A percentile compares a stretch with the other conserved stretches of the same genome.
Conservation (phyloP, 1,140 invertebrate genomes). For the Leptopilina boulardi region DNA sequence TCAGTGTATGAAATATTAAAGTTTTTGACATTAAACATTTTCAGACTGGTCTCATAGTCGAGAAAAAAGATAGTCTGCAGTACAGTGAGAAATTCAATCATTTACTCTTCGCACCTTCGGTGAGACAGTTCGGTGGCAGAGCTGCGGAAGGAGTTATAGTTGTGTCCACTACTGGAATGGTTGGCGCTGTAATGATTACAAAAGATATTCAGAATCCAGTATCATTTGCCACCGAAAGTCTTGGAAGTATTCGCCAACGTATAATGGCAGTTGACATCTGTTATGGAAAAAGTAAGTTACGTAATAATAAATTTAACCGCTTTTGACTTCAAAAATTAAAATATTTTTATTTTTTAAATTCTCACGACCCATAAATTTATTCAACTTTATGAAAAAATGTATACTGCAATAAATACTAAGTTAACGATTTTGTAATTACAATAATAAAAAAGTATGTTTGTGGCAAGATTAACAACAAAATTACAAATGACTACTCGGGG, state of each 20-base stretch:
- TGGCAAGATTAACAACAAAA: no score
- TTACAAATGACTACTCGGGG: no score
- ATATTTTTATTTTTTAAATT: no score
- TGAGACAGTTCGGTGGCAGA: constrained; percentile 90
- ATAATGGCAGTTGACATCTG: constrained; percentile 86
- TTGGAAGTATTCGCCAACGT: constrained; percentile 84
- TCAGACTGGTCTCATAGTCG: constrained; percentile 76
- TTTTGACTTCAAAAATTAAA: no score
- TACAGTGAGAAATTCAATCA: constrained; percentile 92
- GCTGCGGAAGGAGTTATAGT: constrained; percentile 88
- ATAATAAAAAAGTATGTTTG: no score
- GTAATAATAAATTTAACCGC: no score
- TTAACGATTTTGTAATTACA: no score
- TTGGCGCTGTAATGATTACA: constrained; percentile 82
- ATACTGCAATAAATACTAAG: no score
- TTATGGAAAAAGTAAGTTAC: constrained; percentile 84
- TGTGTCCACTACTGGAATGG: constrained; percentile 89
- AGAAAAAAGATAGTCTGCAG: constrained; percentile 87
- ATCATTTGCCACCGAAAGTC: constrained; percentile 80
- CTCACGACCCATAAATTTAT: no score
- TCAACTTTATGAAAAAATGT: no score
- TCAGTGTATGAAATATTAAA: no score
- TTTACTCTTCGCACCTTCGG: constrained; percentile 85
- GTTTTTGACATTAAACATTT: constrained; percentile 35
- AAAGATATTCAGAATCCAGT: constrained; percentile 72